phyloP scores from a whole-genome alignment of 2,797 vertebrate species.

The Pseudochirops cupreus region DNA sequence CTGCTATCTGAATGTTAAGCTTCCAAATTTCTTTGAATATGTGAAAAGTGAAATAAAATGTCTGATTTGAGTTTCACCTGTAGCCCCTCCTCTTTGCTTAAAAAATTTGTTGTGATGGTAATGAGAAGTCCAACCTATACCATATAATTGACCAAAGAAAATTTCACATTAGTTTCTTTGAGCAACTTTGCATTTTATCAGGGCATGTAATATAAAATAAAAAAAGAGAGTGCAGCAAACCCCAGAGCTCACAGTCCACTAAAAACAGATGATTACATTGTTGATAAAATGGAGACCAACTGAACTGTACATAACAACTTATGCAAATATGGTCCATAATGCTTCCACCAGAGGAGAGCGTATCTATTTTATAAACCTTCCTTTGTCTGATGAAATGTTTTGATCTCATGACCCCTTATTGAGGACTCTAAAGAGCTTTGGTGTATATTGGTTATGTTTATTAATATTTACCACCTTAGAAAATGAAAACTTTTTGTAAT shows the following conservation, averaged over 20 bases:
- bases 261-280: neutral
- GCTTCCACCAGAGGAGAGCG: neutral
- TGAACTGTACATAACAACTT: constrained; percentile 25
- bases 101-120: constrained; percentile 54
- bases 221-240: constrained; percentile 2
- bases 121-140: constrained; percentile 39
- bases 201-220: constrained; percentile 9
- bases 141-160: constrained; percentile 47
- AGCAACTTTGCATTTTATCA: constrained; percentile 1
- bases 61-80: constrained; percentile 48
- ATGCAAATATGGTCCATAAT: constrained; percentile 12
- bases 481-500: neutral
- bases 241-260: neutral
- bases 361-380: neutral
- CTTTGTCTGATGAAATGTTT: neutral
- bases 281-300: constrained; percentile 15
- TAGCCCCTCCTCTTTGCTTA: neutral
- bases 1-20: constrained; percentile 34
- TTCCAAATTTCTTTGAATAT: constrained; percentile 32
- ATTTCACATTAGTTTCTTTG: constrained; percentile 53
- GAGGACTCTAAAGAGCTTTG: neutral
- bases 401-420: neutral
- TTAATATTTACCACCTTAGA: neutral
- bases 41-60: constrained; percentile 62
- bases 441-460: neutral